Conservation (phyloP, 2,888 invertebrate species). For the Resseliella maxima region DNA sequence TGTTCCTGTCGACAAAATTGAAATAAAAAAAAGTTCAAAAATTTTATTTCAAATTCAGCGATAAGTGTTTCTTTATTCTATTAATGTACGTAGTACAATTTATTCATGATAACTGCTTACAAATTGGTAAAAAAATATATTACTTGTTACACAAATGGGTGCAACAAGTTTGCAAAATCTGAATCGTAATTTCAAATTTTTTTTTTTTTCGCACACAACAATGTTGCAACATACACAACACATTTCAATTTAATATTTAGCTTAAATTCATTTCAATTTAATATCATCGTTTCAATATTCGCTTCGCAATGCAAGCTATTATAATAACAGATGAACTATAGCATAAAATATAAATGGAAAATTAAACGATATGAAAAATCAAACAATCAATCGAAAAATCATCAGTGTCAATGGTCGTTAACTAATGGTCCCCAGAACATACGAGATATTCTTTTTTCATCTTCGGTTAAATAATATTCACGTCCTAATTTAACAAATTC, state of each 20-base stretch:
- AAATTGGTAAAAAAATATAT: slow-evolving; percentile 26
- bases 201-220: too few species aligned
- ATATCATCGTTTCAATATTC: not conserved
- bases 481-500: slow-evolving; percentile 85
- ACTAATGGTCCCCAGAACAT: slow-evolving; percentile 87
- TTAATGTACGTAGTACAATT: slow-evolving; percentile 18
- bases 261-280: slow-evolving; percentile 23
- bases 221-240: not conserved
- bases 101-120: slow-evolving; percentile 12
- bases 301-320: not conserved
- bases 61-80: not conserved
- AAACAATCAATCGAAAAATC: too few species aligned
- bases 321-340: too few species aligned
- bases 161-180: too few species aligned
- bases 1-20: too few species aligned
- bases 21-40: too few species aligned
- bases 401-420: not conserved
- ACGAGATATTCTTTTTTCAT: slow-evolving; percentile 80
- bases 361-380: not conserved
- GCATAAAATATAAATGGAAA: slow-evolving; percentile 13
- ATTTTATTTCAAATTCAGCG: not conserved
- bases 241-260: not conserved
- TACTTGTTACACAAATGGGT: too few species aligned
- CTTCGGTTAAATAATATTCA: slow-evolving; percentile 83
- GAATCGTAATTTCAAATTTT: too few species aligned